Evolutionary conservation across 2,113 vertebrate species (phyloP).

Genomic region (Stigmatopora argus): DNA sequence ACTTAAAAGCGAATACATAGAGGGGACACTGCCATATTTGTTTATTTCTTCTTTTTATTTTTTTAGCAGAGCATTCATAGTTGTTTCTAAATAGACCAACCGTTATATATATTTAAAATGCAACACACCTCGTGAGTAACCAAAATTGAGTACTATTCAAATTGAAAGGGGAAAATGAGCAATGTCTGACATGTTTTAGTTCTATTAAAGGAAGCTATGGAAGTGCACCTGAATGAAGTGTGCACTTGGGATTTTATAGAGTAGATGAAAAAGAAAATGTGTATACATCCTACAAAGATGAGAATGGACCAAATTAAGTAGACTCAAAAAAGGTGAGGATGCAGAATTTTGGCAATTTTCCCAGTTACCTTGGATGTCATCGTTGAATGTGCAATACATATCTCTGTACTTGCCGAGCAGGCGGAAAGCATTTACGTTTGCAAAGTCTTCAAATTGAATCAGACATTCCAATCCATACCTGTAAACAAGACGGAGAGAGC

Average conservation of each 20-base stretch:
- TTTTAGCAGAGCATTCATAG: too few species aligned
- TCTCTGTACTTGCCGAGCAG: slow-evolving; percentile 89
- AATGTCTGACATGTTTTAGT: too few species aligned
- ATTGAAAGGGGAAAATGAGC: too few species aligned
- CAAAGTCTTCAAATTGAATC: slow-evolving; percentile 98
- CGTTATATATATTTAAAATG: too few species aligned
- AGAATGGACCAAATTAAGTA: background rate
- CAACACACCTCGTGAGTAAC: too few species aligned
- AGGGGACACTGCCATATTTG: too few species aligned
- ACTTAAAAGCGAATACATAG: too few species aligned
- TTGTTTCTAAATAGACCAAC: too few species aligned
- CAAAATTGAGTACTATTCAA: too few species aligned
- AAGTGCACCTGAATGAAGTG: background rate
- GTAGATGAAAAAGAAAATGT: background rate
- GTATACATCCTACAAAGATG: background rate
- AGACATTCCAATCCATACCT: slow-evolving; percentile 93
- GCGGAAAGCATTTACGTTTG: slow-evolving; percentile 91
- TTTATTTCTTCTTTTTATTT: too few species aligned
- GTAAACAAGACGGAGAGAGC: slow-evolving; percentile 13
- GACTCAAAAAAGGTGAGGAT: background rate
- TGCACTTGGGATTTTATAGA: background rate
- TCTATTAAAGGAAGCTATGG: too few species aligned
- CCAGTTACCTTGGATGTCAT: slow-evolving; percentile 92
- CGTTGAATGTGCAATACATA: slow-evolving; percentile 95
- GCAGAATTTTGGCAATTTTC: background rate